Conservation (phyloP, 2,797 vertebrate species). For the Lagorchestes hirsutus region DNA sequence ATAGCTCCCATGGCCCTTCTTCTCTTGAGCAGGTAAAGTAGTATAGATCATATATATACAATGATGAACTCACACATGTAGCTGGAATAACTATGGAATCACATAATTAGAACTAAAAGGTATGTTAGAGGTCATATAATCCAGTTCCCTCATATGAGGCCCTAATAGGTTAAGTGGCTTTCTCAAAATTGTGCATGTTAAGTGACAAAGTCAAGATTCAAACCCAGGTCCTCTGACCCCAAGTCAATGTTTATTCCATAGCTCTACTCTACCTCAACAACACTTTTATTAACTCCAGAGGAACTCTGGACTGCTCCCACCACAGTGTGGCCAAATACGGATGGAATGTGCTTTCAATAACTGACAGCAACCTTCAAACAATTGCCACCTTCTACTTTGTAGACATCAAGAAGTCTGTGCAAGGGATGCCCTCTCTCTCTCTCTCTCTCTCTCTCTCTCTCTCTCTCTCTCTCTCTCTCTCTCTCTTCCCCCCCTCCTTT, state of each 20-base stretch:
- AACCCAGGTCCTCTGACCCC: neutral
- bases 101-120: neutral
- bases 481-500: rapidly evolving
- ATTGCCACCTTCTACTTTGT: too few relatives aligned
- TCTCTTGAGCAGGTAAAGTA: neutral
- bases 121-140: neutral
- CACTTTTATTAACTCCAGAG: too few relatives aligned
- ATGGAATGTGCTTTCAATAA: neutral
- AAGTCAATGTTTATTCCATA: too few relatives aligned
- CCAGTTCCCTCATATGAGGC: neutral
- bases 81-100: neutral
- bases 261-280: too few relatives aligned
- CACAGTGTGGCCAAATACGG: too few relatives aligned
- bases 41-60: neutral
- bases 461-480: too few relatives aligned
- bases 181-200: neutral
- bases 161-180: neutral
- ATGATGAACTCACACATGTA: neutral
- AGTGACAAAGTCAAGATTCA: neutral
- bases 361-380: too few relatives aligned
- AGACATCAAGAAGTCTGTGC: too few relatives aligned
- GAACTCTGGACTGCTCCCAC: too few relatives aligned
- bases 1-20: neutral
- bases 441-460: too few relatives aligned
- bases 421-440: too few relatives aligned